phyloP scores from a whole-genome alignment of 2,888 invertebrate genomes.

The Nemoura dubitans region DNA sequence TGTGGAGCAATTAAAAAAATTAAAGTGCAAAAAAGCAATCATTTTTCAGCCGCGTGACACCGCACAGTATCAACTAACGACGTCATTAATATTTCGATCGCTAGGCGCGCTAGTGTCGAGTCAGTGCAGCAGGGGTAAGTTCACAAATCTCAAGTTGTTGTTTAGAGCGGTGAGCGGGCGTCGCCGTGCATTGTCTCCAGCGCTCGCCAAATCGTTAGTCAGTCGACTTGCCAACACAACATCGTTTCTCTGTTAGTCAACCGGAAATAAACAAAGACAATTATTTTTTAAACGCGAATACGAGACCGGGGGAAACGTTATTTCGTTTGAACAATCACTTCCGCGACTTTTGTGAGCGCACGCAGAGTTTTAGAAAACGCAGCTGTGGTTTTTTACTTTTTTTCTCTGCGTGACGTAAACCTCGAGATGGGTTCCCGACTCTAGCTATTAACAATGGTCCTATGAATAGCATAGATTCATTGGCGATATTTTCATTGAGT shows the following conservation, averaged over 20 bases:
- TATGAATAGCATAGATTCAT: too few relatives aligned
- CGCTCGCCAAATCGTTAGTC: background rate
- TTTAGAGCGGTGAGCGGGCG: background rate
- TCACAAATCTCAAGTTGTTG: background rate
- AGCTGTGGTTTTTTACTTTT: constrained; percentile 40
- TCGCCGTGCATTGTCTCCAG: background rate
- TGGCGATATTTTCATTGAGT: too few relatives aligned
- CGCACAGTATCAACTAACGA: constrained; percentile 13
- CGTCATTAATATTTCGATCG: constrained; percentile 28
- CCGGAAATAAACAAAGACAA: constrained; percentile 35
- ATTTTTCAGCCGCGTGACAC: background rate
- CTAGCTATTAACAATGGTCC: too few relatives aligned
- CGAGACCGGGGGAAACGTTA: constrained; percentile 28
- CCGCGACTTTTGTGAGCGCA: constrained; percentile 44
- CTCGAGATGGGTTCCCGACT: too few relatives aligned
- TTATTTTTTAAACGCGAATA: constrained; percentile 32
- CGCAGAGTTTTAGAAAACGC: constrained; percentile 46
- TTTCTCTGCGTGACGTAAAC: too few relatives aligned
- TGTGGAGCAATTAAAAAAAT: constrained; percentile 27
- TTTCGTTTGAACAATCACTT: constrained; percentile 40
- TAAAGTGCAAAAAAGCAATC: background rate
- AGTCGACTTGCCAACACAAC: constrained; percentile 14
- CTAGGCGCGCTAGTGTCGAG: too few relatives aligned
- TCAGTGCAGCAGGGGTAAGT: too few relatives aligned
- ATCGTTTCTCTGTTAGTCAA: constrained; percentile 27